Conservation (phyloP, 2,113 vertebrate genomes). For the Spilogale gracilis region DNA sequence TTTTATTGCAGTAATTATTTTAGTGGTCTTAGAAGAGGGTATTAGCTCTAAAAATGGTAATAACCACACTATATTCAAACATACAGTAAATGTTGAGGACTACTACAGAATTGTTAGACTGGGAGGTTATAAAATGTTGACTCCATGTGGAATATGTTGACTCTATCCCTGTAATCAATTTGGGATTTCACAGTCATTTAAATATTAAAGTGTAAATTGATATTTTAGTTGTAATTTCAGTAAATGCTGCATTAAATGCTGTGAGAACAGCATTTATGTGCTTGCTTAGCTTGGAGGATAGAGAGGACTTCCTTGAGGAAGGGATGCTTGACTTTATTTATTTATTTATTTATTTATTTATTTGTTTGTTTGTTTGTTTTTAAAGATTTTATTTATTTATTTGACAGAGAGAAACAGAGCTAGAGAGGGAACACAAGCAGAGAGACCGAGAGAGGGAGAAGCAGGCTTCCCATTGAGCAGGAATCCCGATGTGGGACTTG, state of each 20-base stretch:
- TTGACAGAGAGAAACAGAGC: no score
- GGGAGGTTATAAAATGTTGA: background rate
- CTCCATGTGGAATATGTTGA: background rate
- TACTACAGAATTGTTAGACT: background rate
- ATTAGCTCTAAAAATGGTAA: conserved; percentile 15
- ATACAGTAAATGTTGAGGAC: background rate
- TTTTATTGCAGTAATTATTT: background rate
- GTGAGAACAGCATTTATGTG: background rate
- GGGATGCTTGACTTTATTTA: background rate
- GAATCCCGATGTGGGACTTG: no score
- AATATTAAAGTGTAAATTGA: background rate
- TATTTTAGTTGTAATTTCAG: conserved; percentile 14
- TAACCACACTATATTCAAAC: background rate
- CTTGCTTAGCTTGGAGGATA: background rate
- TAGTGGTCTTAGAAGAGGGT: background rate
- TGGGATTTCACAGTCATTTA: background rate
- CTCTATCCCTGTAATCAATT: background rate
- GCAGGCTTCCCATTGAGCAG: no score
- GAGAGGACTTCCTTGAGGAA: background rate
- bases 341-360: no score
- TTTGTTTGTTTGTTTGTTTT: no score
- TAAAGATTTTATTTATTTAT: no score
- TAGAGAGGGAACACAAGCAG: no score
- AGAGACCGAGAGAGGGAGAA: no score
- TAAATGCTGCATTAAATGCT: background rate